Conservation (phyloP, 2,888 invertebrate genomes). For the Hirtodrosophila duncani region DNA sequence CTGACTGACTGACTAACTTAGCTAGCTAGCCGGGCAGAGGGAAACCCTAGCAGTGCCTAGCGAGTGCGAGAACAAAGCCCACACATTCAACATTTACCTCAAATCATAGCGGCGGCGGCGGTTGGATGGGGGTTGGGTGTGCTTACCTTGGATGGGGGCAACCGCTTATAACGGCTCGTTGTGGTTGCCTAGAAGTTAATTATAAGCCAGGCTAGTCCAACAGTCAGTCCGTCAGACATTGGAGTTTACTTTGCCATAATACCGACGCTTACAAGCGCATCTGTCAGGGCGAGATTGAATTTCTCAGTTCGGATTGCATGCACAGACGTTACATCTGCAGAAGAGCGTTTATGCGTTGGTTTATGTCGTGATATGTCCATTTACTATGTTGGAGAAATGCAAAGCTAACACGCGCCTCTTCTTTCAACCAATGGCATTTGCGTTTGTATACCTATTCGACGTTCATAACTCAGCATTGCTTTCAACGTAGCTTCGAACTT, state of each 20-base stretch:
- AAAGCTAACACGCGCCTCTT: no score
- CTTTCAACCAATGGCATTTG: no score
- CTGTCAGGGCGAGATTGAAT: slow-evolving; percentile 57
- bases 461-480: no score
- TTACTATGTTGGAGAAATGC: no score
- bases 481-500: no score
- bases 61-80: slow-evolving; percentile 48
- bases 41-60: slow-evolving; percentile 49
- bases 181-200: slow-evolving; percentile 67
- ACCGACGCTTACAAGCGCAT: slow-evolving; percentile 49
- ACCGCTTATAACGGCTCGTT: slow-evolving; percentile 67
- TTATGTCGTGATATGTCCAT: no score
- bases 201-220: slow-evolving; percentile 50
- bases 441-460: no score
- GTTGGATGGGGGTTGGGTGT: background rate
- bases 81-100: slow-evolving; percentile 17
- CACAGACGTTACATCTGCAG: slow-evolving; percentile 31
- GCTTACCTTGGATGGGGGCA: slow-evolving; percentile 1
- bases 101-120: slow-evolving; percentile 13
- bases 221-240: slow-evolving; percentile 31
- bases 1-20: no score
- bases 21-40: slow-evolving; percentile 12
- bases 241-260: slow-evolving; percentile 39
- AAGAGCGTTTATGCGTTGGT: no score
- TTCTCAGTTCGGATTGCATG: slow-evolving; percentile 31